Base-by-base conservation (phyloP, 2,113 vertebrate species). In the Megaceryle maxima region DNA sequence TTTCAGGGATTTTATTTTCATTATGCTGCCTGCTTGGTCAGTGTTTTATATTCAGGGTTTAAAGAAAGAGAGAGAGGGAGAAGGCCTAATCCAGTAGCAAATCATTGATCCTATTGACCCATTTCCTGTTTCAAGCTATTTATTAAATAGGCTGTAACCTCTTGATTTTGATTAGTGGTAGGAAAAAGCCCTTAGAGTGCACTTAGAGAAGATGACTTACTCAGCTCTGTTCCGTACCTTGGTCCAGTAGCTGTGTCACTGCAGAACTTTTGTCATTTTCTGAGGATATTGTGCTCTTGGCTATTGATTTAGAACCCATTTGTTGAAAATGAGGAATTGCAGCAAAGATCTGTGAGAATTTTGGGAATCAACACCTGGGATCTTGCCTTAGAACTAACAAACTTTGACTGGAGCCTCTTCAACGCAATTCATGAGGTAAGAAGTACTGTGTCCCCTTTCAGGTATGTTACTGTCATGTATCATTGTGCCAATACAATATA, bases 361-460 rank as follows among this genome's bases (percentile, higher is more conserved):
- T 97, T 99, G 87, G 99, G 98, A 94, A 98, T 99, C 97, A 99
- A 99, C 97, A 99, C 99, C 12, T 99, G 99, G 99, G 99, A 99
- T 87, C 98, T 99, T 69, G 99, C 99, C 66, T 98, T 99, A 67
- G 98, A 99, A 76, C 98, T 99, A 89, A 99, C 99, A 68, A 99
- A 98, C 96, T 99, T 99, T 93, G 99, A 99, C 96, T 99, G 99
- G 99, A 98, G 93, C 94, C 98, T 99, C 85, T 99, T 99, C 96
- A 98, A 98, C 95, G 98, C 98, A 13, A 98, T 99, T 87, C 99
- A 99, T 0, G 99, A 99, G 99, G 99, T 99, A 94, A 96, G 98
- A 77, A 94, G 56, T 35, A 57, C 19, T 12, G 10, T 6, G 11
- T 75, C 22, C 29, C 4, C 16, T 46, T 69, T 41, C 53, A 87